Percentiles rank a stretch among this genome's conserved stretches.
These are phyloP conservation scores for Drosophila buzzatii DNA, from an alignment of 2,888 invertebrate species.

Conservation along the genomic window DNA sequence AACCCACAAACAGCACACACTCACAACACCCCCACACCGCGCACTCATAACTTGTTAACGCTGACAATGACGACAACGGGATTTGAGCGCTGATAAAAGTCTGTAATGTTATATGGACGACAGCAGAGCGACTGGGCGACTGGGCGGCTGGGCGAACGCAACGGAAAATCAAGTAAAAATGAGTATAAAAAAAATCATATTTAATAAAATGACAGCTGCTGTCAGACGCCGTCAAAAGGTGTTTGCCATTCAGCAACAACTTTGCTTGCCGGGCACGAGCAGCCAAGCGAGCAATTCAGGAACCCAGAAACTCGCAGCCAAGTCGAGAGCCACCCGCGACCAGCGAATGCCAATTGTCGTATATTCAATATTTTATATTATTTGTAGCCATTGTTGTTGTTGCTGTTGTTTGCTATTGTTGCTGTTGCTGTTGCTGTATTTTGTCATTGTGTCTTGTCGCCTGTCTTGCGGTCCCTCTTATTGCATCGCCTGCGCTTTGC, in stretches of 20 bases:
- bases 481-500: constrained; percentile 63
- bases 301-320: constrained; percentile 8
- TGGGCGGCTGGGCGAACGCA: constrained; percentile 16
- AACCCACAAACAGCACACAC: background rate
- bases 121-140: constrained; percentile 44
- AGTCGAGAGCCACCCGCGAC: constrained; percentile 23
- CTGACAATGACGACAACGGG: constrained; percentile 81
- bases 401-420: constrained; percentile 39
- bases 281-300: constrained; percentile 16
- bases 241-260: constrained; percentile 59
- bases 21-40: background rate
- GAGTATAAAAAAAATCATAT: constrained; percentile 68
- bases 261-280: constrained; percentile 76
- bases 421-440: constrained; percentile 55
- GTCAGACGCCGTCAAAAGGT: constrained; percentile 79
- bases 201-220: constrained; percentile 81
- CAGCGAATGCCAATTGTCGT: constrained; percentile 71
- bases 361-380: constrained; percentile 69
- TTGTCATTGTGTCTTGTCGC: constrained; percentile 80
- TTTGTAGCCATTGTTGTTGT: constrained; percentile 40
- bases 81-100: constrained; percentile 75
- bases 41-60: constrained; percentile 76
- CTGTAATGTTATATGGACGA: constrained; percentile 35
- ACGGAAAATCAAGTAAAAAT: constrained; percentile 44
- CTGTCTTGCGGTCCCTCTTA: constrained; percentile 63